phyloP scores from a whole-genome alignment of 2,113 vertebrate genomes.

The Podarcis muralis region DNA sequence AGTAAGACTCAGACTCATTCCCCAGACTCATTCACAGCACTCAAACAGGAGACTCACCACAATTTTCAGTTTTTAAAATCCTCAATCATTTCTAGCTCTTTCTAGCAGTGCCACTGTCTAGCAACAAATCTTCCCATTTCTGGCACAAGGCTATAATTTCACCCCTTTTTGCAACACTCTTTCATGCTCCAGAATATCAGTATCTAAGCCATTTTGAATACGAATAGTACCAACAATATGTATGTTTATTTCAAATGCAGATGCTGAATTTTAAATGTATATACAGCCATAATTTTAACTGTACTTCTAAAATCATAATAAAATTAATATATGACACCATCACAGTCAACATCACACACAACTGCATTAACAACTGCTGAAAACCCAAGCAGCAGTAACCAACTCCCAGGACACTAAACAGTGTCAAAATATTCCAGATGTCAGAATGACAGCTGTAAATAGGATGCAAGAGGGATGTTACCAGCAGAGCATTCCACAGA shows the following conservation, averaged over 20 bases:
- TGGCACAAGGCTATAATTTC: not conserved
- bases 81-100: not conserved
- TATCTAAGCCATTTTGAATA: not conserved
- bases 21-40: not conserved
- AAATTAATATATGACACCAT: not conserved
- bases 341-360: not conserved
- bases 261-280: not conserved
- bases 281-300: not conserved
- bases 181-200: not conserved
- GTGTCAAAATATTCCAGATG: too few relatives aligned
- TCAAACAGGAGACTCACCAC: not conserved
- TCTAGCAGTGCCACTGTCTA: not conserved
- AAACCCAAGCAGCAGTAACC: too few relatives aligned
- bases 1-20: too few relatives aligned
- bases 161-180: not conserved
- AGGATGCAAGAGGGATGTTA: not conserved
- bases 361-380: too few relatives aligned
- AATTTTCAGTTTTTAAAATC: not conserved
- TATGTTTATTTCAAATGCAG: not conserved
- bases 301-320: not conserved
- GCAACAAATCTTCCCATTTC: not conserved
- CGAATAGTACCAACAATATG: not conserved
- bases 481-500: not conserved
- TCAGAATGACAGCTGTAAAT: too few relatives aligned
- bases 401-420: too few relatives aligned